Conservation (phyloP, 2,888 invertebrate species). For the Baronia brevicornis region DNA sequence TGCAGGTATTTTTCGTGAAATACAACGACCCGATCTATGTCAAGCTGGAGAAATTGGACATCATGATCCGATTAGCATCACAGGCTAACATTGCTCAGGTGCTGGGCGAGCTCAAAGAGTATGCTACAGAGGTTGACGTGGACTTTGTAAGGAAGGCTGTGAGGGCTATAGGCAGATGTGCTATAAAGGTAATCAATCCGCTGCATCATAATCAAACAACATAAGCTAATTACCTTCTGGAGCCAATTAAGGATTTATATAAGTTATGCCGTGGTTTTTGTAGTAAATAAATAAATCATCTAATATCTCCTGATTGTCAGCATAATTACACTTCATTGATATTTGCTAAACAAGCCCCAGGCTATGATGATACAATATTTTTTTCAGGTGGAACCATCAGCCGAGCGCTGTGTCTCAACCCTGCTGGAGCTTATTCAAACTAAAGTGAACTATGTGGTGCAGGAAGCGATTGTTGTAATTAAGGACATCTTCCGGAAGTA, state of each 20-base stretch:
- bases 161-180: constrained; percentile 97
- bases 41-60: constrained; percentile 98
- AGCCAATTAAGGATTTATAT: too few relatives aligned
- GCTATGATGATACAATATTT: neutral
- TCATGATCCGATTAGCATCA: constrained; percentile 98
- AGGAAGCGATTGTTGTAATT: constrained; percentile 99
- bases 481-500: constrained; percentile 98
- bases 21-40: constrained; percentile 99
- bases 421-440: constrained; percentile 98
- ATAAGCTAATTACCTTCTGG: neutral
- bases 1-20: constrained; percentile 95
- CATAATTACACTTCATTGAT: too few relatives aligned
- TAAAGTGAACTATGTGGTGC: constrained; percentile 99
- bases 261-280: too few relatives aligned
- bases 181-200: constrained; percentile 87
- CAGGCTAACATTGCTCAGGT: constrained; percentile 99
- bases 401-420: constrained; percentile 98
- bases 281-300: too few relatives aligned
- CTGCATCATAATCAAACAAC: neutral
- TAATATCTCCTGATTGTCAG: too few relatives aligned
- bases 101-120: constrained; percentile 97
- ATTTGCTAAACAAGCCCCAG: neutral
- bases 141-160: constrained; percentile 99
- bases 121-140: constrained; percentile 99
- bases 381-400: constrained; percentile 89